These are phyloP conservation scores for Rhagophthalmus giganteus DNA, from an alignment of 2,888 invertebrate species.

Conservation along the genomic window DNA sequence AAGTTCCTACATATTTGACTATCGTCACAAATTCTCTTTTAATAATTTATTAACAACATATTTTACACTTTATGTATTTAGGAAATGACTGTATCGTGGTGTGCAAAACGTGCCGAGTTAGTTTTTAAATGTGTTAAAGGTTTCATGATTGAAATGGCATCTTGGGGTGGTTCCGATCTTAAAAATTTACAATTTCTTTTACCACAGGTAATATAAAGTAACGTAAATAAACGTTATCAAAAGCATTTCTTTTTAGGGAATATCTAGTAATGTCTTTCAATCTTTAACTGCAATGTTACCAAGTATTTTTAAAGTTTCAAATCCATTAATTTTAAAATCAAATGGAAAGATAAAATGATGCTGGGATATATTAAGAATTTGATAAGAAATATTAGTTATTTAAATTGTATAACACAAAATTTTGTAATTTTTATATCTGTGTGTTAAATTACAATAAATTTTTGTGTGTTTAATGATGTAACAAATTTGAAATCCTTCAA, in stretches of 20 bases:
- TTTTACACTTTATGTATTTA: too few species aligned
- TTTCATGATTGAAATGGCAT: conserved; percentile 97
- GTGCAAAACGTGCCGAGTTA: conserved; percentile 91
- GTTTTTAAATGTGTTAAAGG: conserved; percentile 99
- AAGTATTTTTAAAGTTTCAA: conserved; percentile 91
- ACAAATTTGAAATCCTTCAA: too few species aligned
- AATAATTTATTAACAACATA: too few species aligned
- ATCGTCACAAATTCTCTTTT: too few species aligned
- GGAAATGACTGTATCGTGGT: conserved; percentile 97
- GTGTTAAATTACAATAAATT: too few species aligned
- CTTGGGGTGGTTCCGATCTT: conserved; percentile 87
- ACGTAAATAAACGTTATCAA: too few species aligned
- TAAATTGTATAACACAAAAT: too few species aligned
- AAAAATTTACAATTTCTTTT: conserved; percentile 86
- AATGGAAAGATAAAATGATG: conserved; percentile 9
- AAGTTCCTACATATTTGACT: too few species aligned
- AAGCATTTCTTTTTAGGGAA: conserved; percentile 65
- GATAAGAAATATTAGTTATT: too few species aligned
- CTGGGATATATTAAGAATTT: too few species aligned
- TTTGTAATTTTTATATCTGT: too few species aligned
- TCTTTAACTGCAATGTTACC: conserved; percentile 87
- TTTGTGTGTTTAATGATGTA: too few species aligned
- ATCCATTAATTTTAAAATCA: conserved; percentile 78
- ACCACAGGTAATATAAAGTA: conserved; percentile 76
- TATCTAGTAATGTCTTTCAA: conserved; percentile 80